Base-by-base conservation (phyloP, 37 sponge, comb jelly and placozoan genomes). In the Aplysina aerophoba region DNA sequence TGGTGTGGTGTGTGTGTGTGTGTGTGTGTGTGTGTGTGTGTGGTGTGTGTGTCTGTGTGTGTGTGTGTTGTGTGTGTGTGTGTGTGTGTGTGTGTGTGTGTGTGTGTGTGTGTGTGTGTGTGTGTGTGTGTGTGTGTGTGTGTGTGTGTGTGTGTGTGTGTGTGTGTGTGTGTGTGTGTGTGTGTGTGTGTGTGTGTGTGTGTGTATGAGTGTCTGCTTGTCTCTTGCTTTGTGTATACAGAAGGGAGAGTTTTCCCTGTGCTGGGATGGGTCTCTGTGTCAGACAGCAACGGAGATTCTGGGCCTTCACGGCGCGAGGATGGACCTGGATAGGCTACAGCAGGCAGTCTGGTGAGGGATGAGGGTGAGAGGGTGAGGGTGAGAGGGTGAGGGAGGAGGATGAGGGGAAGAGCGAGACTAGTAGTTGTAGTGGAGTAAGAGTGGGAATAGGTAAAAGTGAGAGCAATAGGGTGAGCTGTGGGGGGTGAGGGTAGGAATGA, bases 61-160 rank as follows among this genome's bases (percentile, higher is more conserved):
- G 50, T 8, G 8, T 44, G 50, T 44, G 50, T 44, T 44, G 50
- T 44, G 50, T 44, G 50, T 44, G 50, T 44, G 66, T 63, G 64
- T 63, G 66, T 37, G 19, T 63, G 64, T 61, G 83, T 83, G 68
- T 83, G 69, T 67, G 83, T 67, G 69, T 66, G 66, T 63, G 67
- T 61, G 83, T 34, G 64, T 39, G 66, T 4, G 66, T 61, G 66
- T 36, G 66, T 61, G 15, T 15, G 65, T 37, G 44, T 12, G 57
- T 79, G 25, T 79, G 83, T 39, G 83, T 16, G 13, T 11, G n/a
- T n/a, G n/a, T n/a, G n/a, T n/a, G n/a, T n/a, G n/a, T n/a, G n/a
- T n/a, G n/a, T n/a, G n/a, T n/a, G n/a, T n/a, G n/a, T n/a, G n/a
- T n/a, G n/a, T n/a, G n/a, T n/a, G n/a, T n/a, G n/a, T n/a, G n/a